Base-by-base conservation (phyloP, 2,113 vertebrate genomes). In the Gulo gulo region DNA sequence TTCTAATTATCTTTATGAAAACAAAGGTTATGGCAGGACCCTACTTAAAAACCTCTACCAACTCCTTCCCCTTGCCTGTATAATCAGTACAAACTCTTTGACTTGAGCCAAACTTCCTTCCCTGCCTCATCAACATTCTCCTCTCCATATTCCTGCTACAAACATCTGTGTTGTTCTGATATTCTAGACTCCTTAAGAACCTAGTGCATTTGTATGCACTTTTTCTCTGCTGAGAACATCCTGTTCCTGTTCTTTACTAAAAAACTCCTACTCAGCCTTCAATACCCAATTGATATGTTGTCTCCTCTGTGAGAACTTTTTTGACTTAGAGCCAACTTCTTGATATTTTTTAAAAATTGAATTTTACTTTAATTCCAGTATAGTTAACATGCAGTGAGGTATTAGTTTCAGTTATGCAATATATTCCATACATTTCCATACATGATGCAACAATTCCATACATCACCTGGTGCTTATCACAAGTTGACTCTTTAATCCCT, bases 211-310 rank as follows among this genome's bases (percentile, higher is more conserved):
- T 81, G 26, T 16, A 81, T 1, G 47, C 11, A 59, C 45, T 69
- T 1, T 55, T 81, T 10, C 11, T 84, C 45, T 67, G 50, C 50
- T 73, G 42, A 88, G 65, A 88, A 67, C 57, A 84, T 36, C 50
- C 47, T 96, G 81, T 87, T n/a, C 11, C 34, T 74, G 2, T 8
- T 79, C 78, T 96, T 90, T 20, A 73, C n/a, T 79, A 88, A 50
- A 34, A 65, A 95, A 95, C 86, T 93, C 61, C 52, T 87, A 82
- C 59, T 91, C 18, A 76, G 26, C 29, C 78, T 93, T 96, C 82
- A 83, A 95, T 82, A 59, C 47, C 65, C 73, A 79, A 85, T 23
- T 85, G 71, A 86, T 73, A 55, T 16, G 73, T 71, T 78, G 29
- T 6, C 26, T 94, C 59, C 36, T 91, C 71, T 61, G 15, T 39